phyloP scores from a whole-genome alignment of 2,797 vertebrate genomes.

The Helarctos malayanus region DNA sequence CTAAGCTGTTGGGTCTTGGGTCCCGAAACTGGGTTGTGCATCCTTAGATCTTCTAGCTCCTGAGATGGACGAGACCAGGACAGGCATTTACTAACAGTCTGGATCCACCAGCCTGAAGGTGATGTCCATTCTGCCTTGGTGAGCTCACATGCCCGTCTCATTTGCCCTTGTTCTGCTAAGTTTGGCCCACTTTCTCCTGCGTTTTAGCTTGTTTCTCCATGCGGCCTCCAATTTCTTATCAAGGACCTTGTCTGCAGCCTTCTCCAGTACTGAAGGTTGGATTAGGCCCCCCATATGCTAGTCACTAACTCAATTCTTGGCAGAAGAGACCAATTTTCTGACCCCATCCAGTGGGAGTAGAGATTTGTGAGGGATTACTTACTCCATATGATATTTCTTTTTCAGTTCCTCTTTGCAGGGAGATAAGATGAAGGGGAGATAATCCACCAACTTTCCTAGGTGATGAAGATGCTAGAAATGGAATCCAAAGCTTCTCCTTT shows the following conservation, averaged over 20 bases:
- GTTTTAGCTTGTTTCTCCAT: background rate
- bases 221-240: background rate
- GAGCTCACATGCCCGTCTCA: background rate
- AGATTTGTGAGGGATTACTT: background rate
- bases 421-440: background rate
- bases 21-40: background rate
- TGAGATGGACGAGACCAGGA: background rate
- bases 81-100: background rate
- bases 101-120: background rate
- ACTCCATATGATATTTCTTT: background rate
- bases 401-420: background rate
- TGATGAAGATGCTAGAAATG: background rate
- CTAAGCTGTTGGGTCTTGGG: background rate
- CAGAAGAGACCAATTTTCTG: background rate
- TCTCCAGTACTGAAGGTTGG: background rate
- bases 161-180: background rate
- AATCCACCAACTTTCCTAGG: background rate
- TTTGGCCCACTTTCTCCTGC: background rate
- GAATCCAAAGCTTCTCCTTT: background rate
- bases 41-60: background rate
- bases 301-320: background rate
- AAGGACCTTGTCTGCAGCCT: background rate
- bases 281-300: background rate
- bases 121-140: background rate
- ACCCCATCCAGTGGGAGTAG: background rate